Conservation (phyloP, 2,113 vertebrate genomes). For the Proteles cristata region DNA sequence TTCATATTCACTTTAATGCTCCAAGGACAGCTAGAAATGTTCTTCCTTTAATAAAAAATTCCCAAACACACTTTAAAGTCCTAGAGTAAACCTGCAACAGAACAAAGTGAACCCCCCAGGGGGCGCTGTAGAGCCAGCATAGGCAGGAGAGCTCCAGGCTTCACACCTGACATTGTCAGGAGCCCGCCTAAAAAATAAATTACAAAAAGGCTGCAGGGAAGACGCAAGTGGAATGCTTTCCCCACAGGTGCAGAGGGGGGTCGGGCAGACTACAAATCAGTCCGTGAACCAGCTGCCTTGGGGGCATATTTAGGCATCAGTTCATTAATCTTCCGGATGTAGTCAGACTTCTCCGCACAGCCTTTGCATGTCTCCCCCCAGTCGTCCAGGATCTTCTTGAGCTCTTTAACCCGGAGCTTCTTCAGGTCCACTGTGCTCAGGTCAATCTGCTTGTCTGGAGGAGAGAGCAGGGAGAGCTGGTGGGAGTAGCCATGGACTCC, state of each 20-base stretch:
- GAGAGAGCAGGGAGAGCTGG: constrained; percentile 61
- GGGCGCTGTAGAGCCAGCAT: constrained; percentile 75
- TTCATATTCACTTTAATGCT: constrained; percentile 61
- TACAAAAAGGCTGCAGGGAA: constrained; percentile 80
- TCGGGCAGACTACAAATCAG: constrained; percentile 90
- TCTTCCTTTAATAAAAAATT: constrained; percentile 89
- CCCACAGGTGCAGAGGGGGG: constrained; percentile 61
- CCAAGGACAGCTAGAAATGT: constrained; percentile 70
- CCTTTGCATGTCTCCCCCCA: constrained; percentile 98
- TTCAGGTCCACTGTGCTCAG: constrained; percentile 96
- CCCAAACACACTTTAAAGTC: constrained; percentile 82
- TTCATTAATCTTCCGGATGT: constrained; percentile 97
- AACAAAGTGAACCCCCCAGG: constrained; percentile 26
- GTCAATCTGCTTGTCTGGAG: constrained; percentile 96
- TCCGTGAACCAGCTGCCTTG: constrained; percentile 92
- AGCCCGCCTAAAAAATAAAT: constrained; percentile 82
- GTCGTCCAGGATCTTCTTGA: constrained; percentile 98
- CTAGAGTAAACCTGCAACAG: constrained; percentile 77
- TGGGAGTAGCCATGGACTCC: background rate
- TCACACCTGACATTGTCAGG: constrained; percentile 72
- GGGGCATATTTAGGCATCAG: constrained; percentile 98
- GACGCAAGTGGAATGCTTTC: constrained; percentile 68
- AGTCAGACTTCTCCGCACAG: constrained; percentile 97
- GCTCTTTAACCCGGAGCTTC: constrained; percentile 96
- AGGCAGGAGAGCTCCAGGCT: constrained; percentile 72